A percentile compares a stretch with the other conserved stretches of the same genome.
Conservation (phyloP, 2,113 vertebrate genomes). For the Nipponia nippon region DNA sequence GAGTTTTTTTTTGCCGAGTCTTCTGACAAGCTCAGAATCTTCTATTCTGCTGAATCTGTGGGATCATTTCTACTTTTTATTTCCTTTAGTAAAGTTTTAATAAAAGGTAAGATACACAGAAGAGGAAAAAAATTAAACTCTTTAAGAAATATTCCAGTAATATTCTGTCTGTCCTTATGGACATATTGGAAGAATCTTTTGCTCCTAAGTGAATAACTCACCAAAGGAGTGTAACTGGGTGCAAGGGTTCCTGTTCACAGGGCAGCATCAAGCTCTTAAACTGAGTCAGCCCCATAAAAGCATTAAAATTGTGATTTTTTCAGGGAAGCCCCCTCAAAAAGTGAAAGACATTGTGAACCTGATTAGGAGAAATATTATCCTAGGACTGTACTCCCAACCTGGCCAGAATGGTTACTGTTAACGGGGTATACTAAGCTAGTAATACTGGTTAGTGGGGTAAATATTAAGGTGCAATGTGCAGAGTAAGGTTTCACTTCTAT, state of each 20-base stretch:
- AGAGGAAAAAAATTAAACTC: not conserved
- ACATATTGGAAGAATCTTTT: not conserved
- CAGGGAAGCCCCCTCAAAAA: not conserved
- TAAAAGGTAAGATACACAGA: not conserved
- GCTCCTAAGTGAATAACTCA: not conserved
- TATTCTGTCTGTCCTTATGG: not conserved
- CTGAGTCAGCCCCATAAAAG: not conserved
- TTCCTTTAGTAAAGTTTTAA: not conserved
- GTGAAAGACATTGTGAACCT: not conserved
- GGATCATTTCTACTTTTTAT: not conserved
- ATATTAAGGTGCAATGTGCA: not conserved
- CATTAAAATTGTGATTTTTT: not conserved
- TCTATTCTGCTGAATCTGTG: constrained; percentile 27
- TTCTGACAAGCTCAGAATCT: constrained; percentile 37
- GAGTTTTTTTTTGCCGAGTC: not conserved
- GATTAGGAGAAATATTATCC: not conserved
- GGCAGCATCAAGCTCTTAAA: not conserved
- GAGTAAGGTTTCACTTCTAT: not conserved
- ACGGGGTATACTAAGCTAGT: not conserved
- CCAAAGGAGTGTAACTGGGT: not conserved
- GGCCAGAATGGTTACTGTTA: not conserved
- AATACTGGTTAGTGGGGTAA: not conserved
- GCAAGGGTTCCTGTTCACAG: not conserved
- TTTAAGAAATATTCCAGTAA: not conserved
- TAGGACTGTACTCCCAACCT: not conserved